Evolutionary conservation across 2,113 vertebrate species (phyloP).

Genomic region (Cygnus atratus): DNA sequence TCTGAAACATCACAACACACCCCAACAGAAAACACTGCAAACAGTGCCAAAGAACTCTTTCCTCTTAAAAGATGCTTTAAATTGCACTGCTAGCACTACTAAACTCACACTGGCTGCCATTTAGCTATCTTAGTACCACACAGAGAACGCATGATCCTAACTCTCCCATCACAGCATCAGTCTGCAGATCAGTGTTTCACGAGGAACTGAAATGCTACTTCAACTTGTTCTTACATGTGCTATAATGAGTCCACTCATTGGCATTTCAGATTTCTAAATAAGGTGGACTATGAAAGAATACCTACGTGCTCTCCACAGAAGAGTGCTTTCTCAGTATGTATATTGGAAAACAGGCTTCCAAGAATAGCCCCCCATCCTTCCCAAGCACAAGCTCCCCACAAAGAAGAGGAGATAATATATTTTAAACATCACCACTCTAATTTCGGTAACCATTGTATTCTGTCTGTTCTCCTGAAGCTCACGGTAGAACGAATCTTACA

Average conservation of each 20-base stretch:
- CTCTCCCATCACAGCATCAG: background rate
- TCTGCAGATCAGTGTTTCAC: background rate
- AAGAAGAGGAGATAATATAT: background rate
- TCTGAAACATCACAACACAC: background rate
- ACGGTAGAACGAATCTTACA: background rate
- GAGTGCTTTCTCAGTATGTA: background rate
- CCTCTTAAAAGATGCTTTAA: background rate
- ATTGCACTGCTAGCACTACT: background rate
- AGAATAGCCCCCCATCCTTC: background rate
- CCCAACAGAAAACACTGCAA: background rate
- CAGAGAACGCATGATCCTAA: background rate
- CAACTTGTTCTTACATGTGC: background rate
- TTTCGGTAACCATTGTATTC: background rate
- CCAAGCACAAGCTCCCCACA: background rate
- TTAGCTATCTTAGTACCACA: background rate
- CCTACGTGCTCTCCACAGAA: background rate
- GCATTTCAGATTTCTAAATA: background rate
- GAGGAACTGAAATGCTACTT: fast-evolving
- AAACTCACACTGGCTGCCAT: background rate
- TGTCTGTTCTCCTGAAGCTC: background rate
- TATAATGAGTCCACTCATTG: background rate
- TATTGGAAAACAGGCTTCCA: background rate
- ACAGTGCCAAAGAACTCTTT: fast-evolving
- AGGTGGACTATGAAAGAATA: background rate
- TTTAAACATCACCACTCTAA: background rate